Base-by-base conservation (phyloP, 2,888 invertebrate species). In the Malacosoma neustria region DNA sequence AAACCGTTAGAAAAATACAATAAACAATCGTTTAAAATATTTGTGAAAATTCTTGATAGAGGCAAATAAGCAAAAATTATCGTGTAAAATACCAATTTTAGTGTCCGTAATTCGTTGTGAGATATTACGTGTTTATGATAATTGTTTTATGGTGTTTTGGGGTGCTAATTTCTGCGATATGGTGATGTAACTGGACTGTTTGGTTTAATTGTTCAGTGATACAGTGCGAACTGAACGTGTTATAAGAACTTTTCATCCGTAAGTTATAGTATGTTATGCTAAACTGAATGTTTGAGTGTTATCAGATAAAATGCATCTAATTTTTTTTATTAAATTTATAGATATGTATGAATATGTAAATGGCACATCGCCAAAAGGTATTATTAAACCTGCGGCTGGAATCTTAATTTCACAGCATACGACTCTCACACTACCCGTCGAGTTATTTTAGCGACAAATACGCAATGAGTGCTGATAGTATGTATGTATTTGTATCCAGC, bases 311-410 rank as follows among this genome's bases (percentile, higher is more conserved):
- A 40, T 41, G 33, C 45, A 46, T 44, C 36, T 36, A 41, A 35
- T 32, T 32, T 41, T 41, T 34, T 35, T 50, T 38, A 46, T 45
- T 40, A 49, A 37, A 53, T 60, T 56, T 54, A 51, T 45, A 46
- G 52, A 46, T 54, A 42, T 48, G 51, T 51, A 52, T 47, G 51
- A 55, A 42, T 45, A 40, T 42, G 48, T 43, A 43, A 44, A 61
- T 79, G 82, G 82, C 81, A 52, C 37, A 49, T 59, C 57, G 82
- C 82, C 82, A 82, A 66, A 61, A 63, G 73, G 52, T 81, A 79
- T 75, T 73, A 76, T 72, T 75, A 72, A 67, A 59, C 61, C 47
- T 53, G 46, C 45, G 49, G 49, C 59, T 61, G 65, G 70, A 69
- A 73, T 71, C 75, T 71, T 59, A 65, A 67, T 67, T 71, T 75